These are phyloP conservation scores for Lottia scabra DNA, from an alignment of 2,888 invertebrate genomes.

Conservation along the genomic window DNA sequence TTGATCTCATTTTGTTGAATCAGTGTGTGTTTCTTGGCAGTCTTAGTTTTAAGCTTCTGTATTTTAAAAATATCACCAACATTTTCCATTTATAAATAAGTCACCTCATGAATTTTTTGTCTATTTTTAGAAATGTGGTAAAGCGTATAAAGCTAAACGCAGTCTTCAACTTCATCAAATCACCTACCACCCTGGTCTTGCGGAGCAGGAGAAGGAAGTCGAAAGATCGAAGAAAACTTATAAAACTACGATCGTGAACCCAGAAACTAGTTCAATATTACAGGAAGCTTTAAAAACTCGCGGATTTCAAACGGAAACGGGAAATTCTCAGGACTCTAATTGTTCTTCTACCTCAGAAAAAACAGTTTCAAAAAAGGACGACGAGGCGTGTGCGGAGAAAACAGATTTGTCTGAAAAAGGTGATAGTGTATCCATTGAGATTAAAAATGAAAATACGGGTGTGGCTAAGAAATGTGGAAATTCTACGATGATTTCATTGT, in stretches of 20 bases:
- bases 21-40: no score
- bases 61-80: no score
- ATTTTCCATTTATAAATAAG: no score
- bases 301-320: constrained; percentile 8
- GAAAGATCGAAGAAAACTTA: neutral
- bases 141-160: constrained; percentile 63
- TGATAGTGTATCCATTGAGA: no score
- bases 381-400: no score
- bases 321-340: neutral
- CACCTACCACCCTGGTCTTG: constrained; percentile 36
- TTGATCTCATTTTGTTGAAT: no score
- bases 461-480: no score
- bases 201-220: neutral
- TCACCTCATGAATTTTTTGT: no score
- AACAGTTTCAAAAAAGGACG: neutral
- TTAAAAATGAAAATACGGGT: no score
- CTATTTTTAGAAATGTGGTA: constrained; percentile 51
- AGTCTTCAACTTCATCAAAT: constrained; percentile 60
- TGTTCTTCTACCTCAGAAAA: neutral
- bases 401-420: no score
- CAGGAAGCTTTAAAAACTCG: constrained; percentile 31
- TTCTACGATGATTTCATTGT: no score
- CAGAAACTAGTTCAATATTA: constrained; percentile 29
- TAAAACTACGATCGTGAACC: constrained; percentile 16
- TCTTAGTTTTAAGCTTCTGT: no score